phyloP scores from a whole-genome alignment of 2,888 invertebrate genomes.

The Eupithecia exiguata region DNA sequence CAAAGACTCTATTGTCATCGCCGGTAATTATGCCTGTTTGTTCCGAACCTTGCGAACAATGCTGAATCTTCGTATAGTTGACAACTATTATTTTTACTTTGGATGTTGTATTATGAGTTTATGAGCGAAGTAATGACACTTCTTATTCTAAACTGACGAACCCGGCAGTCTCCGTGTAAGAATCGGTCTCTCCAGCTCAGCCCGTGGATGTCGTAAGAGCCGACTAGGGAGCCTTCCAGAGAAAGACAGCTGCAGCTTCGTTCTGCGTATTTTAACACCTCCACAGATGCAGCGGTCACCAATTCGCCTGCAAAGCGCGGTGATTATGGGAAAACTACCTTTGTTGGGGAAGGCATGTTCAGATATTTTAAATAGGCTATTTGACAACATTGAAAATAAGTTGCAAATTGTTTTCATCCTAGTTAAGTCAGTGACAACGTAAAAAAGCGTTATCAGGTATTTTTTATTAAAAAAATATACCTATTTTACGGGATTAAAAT shows the following conservation, averaged over 20 bases:
- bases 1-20: conserved; percentile 46
- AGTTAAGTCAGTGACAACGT: too few relatives aligned
- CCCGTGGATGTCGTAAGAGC: neutral
- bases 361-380: neutral
- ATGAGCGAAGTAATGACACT: neutral
- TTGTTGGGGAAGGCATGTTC: neutral
- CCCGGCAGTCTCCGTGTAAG: neutral
- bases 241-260: neutral
- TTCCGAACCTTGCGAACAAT: conserved; percentile 37
- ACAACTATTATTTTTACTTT: neutral
- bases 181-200: neutral
- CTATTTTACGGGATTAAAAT: too few relatives aligned
- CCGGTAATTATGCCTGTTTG: conserved; percentile 41
- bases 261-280: neutral
- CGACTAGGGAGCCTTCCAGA: neutral
- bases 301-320: neutral
- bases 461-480: too few relatives aligned
- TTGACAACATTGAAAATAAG: too few relatives aligned
- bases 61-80: conserved; percentile 26
- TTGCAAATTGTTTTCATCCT: too few relatives aligned
- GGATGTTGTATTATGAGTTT: neutral
- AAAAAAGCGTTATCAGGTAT: too few relatives aligned
- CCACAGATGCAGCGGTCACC: neutral
- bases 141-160: neutral
- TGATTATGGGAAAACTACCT: neutral